Conservation (phyloP, 2,888 invertebrate species). For the Drosophila rubida region DNA sequence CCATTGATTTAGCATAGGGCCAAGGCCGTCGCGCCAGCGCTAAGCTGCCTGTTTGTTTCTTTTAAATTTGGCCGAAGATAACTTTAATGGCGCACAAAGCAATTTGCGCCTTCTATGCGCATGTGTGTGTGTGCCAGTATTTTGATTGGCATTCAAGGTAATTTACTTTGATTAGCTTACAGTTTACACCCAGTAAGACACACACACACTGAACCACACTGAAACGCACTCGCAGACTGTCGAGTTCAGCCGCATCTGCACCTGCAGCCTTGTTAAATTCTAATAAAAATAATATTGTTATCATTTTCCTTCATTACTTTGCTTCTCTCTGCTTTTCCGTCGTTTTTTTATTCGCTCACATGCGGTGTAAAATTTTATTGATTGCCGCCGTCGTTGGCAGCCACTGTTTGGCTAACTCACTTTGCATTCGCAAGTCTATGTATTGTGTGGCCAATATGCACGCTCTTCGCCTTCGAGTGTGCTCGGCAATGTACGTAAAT, state of each 20-base stretch:
- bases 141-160: conserved; percentile 42
- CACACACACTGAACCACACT: too few relatives aligned
- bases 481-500: background rate
- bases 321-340: background rate
- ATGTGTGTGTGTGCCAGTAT: conserved; percentile 9
- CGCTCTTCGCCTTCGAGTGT: background rate
- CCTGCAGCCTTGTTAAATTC: conserved; percentile 40
- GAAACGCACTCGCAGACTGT: background rate
- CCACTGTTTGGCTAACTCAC: conserved; percentile 13
- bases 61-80: conserved; percentile 19
- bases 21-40: conserved; percentile 26
- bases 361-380: conserved; percentile 27
- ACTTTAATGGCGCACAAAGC: conserved; percentile 31
- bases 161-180: conserved; percentile 43
- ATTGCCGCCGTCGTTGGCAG: conserved; percentile 10
- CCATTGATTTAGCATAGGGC: conserved; percentile 37
- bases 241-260: conserved; percentile 4
- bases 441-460: background rate
- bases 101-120: conserved; percentile 22
- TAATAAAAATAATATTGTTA: conserved; percentile 44
- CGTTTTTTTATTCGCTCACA: background rate
- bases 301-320: conserved; percentile 14
- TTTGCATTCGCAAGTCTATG: conserved; percentile 9
- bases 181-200: conserved; percentile 4
- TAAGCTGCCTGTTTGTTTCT: conserved; percentile 22